phyloP scores from a whole-genome alignment of 2,888 invertebrate genomes.

The Allophyes oxyacanthae region DNA sequence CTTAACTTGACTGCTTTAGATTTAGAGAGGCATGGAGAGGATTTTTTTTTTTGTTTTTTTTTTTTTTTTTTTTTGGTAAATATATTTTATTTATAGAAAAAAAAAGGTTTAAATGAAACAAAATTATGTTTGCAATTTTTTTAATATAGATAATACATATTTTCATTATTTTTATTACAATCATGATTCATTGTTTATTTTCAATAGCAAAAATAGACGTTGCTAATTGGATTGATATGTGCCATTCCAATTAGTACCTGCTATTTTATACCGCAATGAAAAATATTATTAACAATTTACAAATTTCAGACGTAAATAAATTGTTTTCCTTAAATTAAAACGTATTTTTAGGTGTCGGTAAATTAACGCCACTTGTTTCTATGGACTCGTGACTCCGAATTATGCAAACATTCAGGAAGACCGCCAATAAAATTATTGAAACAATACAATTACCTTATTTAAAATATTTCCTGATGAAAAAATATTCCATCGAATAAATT shows the following conservation, averaged over 20 bases:
- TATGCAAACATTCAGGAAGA: constrained; percentile 13
- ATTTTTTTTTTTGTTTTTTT: not conserved
- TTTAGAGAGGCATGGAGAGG: constrained; percentile 68
- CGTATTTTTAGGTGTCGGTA: constrained; percentile 31
- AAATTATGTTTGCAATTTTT: no score
- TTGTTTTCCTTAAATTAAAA: constrained; percentile 42
- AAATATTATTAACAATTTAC: constrained; percentile 23
- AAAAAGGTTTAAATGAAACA: no score
- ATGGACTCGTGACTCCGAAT: constrained; percentile 5
- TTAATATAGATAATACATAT: no score
- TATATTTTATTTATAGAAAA: not conserved
- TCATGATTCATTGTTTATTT: constrained; percentile 34
- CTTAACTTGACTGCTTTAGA: constrained; percentile 83
- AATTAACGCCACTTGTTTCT: constrained; percentile 17
- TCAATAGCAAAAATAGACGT: not conserved
- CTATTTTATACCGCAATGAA: constrained; percentile 31
- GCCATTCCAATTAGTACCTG: constrained; percentile 27
- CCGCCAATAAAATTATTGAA: constrained; percentile 2
- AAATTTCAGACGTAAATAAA: constrained; percentile 33
- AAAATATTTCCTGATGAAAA: no score
- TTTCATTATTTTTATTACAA: no score
- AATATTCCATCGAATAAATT: no score
- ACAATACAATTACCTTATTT: not conserved
- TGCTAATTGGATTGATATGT: no score
- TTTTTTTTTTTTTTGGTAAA: not conserved